These are phyloP conservation scores for Zingel zingel DNA, from an alignment of 2,113 vertebrate species.

Conservation along the genomic window DNA sequence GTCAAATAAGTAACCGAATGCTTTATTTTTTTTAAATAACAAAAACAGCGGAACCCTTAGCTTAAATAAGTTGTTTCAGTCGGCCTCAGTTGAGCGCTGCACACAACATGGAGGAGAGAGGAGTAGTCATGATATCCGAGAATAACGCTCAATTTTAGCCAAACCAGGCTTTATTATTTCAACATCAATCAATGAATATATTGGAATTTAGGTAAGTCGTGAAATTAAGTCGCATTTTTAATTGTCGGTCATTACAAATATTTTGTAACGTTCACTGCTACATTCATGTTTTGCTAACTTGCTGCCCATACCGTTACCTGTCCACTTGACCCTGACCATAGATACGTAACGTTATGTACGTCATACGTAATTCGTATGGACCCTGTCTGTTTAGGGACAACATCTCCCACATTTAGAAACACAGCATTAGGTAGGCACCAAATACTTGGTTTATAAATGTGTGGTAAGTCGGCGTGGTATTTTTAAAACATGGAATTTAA, in stretches of 20 bases:
- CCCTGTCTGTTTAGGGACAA: too few species aligned
- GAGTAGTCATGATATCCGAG: rapidly evolving
- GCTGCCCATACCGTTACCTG: neutral
- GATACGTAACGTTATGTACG: too few species aligned
- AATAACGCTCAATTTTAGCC: rapidly evolving
- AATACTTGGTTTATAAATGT: neutral
- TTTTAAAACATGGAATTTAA: neutral
- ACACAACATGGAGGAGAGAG: slow-evolving; percentile 44
- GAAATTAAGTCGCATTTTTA: rapidly evolving
- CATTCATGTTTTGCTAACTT: neutral
- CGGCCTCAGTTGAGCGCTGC: slow-evolving; percentile 51
- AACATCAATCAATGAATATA: rapidly evolving
- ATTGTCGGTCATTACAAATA: neutral
- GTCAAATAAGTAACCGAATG: neutral
- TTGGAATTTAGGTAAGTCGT: neutral
- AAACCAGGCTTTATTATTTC: rapidly evolving
- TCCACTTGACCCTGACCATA: too few species aligned
- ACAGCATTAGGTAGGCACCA: neutral
- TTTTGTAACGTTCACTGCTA: neutral
- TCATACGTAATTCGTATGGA: too few species aligned
- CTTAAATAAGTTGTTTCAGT: neutral
- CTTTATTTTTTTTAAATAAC: neutral
- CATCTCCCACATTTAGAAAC: neutral
- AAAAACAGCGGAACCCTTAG: slow-evolving; percentile 6
- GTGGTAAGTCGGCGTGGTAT: neutral